Percentiles rank a stretch among this genome's conserved stretches.
These are phyloP conservation scores for Chrysocyon brachyurus DNA, from an alignment of 2,797 vertebrate genomes.

Conservation along the genomic window DNA sequence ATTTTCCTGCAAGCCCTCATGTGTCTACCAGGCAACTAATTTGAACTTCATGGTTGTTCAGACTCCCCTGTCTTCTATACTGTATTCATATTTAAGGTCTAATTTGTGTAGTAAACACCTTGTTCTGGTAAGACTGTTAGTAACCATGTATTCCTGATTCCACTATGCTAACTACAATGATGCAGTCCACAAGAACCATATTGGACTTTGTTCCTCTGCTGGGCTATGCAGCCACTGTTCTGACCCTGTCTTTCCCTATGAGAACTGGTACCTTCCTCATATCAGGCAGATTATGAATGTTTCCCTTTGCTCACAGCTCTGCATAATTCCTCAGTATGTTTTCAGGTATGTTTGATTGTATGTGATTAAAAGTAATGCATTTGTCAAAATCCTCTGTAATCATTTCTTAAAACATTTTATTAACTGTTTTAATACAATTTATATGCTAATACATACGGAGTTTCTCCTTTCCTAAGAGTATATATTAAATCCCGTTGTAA, in stretches of 20 bases:
- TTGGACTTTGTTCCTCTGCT: background rate
- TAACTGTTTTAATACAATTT: background rate
- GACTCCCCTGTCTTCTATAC: background rate
- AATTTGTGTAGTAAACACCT: background rate
- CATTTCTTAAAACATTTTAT: background rate
- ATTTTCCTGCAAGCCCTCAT: background rate
- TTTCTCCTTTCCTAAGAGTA: background rate
- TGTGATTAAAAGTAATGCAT: background rate
- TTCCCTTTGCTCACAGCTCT: background rate
- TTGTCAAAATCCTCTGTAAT: background rate
- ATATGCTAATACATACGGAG: background rate
- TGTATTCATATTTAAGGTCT: background rate
- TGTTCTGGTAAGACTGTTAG: background rate
- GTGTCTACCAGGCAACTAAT: background rate
- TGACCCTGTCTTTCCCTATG: background rate
- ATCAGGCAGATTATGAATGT: background rate
- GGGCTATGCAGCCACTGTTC: background rate
- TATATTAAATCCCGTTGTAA: background rate
- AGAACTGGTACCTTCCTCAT: background rate
- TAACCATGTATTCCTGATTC: background rate
- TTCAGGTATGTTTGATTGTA: background rate
- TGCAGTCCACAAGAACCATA: background rate
- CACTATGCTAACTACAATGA: background rate
- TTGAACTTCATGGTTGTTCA: background rate
- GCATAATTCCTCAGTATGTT: background rate